Evolutionary conservation across 2,888 invertebrate species (phyloP), one percentile per base, ranked within the genome.

Genomic region (Perithous albicinctus): DNA sequence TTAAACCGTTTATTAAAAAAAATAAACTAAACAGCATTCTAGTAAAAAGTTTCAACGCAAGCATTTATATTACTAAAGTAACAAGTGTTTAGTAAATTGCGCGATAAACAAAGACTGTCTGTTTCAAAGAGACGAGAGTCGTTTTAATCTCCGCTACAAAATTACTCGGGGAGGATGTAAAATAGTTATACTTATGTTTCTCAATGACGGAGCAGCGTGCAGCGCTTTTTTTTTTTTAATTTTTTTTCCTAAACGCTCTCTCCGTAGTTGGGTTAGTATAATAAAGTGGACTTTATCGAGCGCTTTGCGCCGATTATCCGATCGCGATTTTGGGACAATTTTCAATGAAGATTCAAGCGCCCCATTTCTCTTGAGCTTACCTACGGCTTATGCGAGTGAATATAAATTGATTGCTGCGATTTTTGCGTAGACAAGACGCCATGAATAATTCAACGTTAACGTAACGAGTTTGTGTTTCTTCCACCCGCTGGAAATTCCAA

Each of bases 401-500:
- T 67, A 80, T 73, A 69, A 77, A 77, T 77, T 77, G 61, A 73
- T 67, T 48, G 51, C 64, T 29, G 46, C 51, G 73, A 66, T 64
- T 69, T 51, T 74, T 64, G 56, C 63, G 63, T 56, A 63, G 51
- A 51, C 20, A 26, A 8, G 77, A 85, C 75, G 76, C 78, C 63
- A 69, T 85, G 78, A 76, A 85, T 84, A 80, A 85, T 84, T 85
- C 84, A 85, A 83, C 66, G 67, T 76, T 84, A 70, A 69, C 76
- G 77, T 56, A 80, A 84, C 82, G 78, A 80, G 67, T 78, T 81
- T 43, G 61, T 73, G 43, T 72, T 48, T 75, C 59, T 51, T 66
- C 67, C 23, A 61, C 61, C 51, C 63, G 15, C 32, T 35, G 26
- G 23, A n/a, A 43, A 20, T 69, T 61, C 18, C 15, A 29, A 64